Evolutionary conservation across 2,113 vertebrate species (phyloP).

Genomic region (Microtus montanus): DNA sequence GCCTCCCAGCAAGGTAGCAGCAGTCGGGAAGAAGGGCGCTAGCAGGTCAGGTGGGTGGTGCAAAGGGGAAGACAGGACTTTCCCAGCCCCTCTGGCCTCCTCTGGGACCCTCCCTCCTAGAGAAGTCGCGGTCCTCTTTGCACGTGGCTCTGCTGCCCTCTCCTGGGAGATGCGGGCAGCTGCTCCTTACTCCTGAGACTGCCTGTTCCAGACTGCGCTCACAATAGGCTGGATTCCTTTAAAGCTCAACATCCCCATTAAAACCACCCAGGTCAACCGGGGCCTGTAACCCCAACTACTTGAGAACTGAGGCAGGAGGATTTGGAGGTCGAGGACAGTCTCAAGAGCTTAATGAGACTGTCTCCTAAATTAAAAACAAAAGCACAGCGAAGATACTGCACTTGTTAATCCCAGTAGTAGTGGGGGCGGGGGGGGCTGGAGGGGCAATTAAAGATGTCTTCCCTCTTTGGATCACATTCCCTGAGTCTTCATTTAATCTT

Average conservation of each 20-base stretch:
- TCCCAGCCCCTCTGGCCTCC: not conserved
- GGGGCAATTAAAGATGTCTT: not conserved
- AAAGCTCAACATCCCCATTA: not conserved
- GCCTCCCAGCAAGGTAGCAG: not conserved
- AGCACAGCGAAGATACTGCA: not conserved
- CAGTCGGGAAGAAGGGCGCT: not conserved
- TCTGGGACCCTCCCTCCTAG: not conserved
- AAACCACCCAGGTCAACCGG: not conserved
- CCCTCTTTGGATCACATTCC: not conserved
- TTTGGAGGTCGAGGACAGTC: not conserved
- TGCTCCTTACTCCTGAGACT: not conserved
- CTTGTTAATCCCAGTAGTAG: not conserved
- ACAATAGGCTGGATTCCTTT: too few species aligned
- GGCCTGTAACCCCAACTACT: not conserved
- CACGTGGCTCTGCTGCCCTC: slow-evolving; percentile 68
- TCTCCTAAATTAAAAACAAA: not conserved
- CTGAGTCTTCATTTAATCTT: not conserved
- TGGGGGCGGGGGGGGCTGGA: too few species aligned
- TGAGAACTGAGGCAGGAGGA: not conserved
- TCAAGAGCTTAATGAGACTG: not conserved
- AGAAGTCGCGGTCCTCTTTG: not conserved
- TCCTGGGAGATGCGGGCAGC: slow-evolving; percentile 47
- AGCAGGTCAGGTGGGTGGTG: not conserved
- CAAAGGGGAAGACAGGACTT: not conserved
- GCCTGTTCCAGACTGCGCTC: not conserved